Base-by-base conservation (phyloP, 2,797 vertebrate species). In the Mycteria americana region DNA sequence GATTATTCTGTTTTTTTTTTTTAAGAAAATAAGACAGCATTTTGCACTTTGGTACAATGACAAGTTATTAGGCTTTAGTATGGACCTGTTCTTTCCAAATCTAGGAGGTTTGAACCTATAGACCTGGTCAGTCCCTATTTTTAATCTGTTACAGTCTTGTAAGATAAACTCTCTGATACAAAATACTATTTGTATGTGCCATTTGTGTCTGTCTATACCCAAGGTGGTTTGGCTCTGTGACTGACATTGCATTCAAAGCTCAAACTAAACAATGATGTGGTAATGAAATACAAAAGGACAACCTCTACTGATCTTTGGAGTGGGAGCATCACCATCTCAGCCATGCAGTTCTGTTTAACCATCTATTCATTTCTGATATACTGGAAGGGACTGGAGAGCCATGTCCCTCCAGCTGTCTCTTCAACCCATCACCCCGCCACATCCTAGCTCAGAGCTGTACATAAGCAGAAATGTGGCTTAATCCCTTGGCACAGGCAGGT, bases 381-480 rank as follows among this genome's bases (percentile, higher is more conserved):
- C 79, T 83, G 25, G 75, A 78, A 97, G 54, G 59, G 51, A 79
- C 76, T 64, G 43, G 67, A 65, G 45, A 90, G 33, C 8, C 16
- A 53, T 24, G 31, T 65, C 43, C 17, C 24, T 72, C 19, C 69
- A 91, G 72, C 69, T 85, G 56, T 74, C 60, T 72, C 73, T 81
- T 81, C 59, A 82, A 23, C 70, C 56, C 59, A 22, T 87, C 76
- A 89, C 54, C 69, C 35, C 43, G 9, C 93, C 73, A 25, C 56
- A 37, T 77, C 64, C 70, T 45, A 68, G 39, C 59, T 92, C 83
- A 88, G 78, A 80, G 88, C 74, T 9, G 13, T 56, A 41, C 7
- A 14, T 69, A 86, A 95, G 92, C 93, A 86, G 89, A 96, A 97
- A 94, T 60, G 67, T 92, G 83, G 60, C 92, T 94, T 95, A 79